A percentile compares a stretch with the other conserved stretches of the same genome.
These are phyloP conservation scores for Bubo bubo DNA, from an alignment of 2,113 vertebrate genomes.

Conservation along the genomic window DNA sequence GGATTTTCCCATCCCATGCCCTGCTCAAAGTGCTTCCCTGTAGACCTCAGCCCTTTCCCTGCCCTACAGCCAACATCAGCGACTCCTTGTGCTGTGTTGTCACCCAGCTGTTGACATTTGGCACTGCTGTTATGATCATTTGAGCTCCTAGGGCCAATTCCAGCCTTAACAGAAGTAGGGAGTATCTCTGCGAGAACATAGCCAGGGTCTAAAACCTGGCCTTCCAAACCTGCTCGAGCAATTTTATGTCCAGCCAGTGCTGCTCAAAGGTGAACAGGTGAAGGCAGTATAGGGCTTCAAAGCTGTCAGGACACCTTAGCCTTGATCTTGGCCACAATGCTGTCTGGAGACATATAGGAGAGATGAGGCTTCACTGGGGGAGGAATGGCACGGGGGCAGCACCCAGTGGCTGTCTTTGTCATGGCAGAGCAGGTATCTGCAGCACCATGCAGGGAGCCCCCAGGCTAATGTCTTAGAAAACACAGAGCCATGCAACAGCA, in stretches of 20 bases:
- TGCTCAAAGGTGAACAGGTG: not conserved
- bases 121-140: not conserved
- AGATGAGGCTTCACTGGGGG: not conserved
- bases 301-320: not conserved
- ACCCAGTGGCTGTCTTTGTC: not conserved
- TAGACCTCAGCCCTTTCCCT: not conserved
- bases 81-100: not conserved
- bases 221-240: not conserved
- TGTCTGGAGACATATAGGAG: not conserved
- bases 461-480: accelerated
- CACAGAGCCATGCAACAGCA: not conserved
- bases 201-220: not conserved
- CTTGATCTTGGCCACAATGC: not conserved
- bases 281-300: not conserved
- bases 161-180: not conserved
- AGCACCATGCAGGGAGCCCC: not conserved
- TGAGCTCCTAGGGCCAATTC: not conserved
- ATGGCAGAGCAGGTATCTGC: not conserved
- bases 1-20: not conserved
- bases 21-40: not conserved
- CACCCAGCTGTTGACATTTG: not conserved
- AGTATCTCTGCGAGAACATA: not conserved
- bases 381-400: not conserved
- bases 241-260: not conserved
- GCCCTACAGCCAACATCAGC: not conserved